Conservation (phyloP, 2,113 vertebrate species). For the Cryptomyrus ogoouensis region DNA sequence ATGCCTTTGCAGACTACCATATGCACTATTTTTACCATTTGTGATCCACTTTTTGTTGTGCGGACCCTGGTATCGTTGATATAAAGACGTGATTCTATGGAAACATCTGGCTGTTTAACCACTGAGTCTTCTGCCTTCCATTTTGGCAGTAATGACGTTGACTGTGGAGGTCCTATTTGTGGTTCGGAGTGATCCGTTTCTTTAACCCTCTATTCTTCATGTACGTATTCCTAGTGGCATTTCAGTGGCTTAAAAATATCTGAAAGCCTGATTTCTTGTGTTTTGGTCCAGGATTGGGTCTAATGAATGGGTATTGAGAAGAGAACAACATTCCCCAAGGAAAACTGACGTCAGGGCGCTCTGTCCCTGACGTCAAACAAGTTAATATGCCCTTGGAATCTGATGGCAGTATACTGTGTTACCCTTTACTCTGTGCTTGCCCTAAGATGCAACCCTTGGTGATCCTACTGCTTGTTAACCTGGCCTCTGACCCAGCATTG, state of each 20-base stretch:
- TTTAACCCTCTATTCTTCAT: not conserved
- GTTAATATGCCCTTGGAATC: not conserved
- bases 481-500: not conserved
- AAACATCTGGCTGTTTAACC: not conserved
- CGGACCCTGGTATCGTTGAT: not conserved
- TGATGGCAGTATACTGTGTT: not conserved
- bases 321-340: not conserved
- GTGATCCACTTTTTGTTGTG: not conserved
- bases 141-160: not conserved
- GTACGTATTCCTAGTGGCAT: not conserved
- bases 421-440: not conserved
- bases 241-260: not conserved
- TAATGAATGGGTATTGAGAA: not conserved
- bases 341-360: not conserved
- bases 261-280: not conserved
- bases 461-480: not conserved
- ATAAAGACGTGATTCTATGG: not conserved
- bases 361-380: not conserved
- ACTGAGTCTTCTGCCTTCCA: not conserved
- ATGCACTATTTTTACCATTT: not conserved
- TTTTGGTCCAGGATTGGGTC: not conserved
- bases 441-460: not conserved
- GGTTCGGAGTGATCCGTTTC: not conserved
- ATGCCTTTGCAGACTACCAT: not conserved
- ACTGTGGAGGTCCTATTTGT: not conserved